Evolutionary conservation across 2,888 invertebrate species (phyloP), one percentile per base, ranked within the genome.

Genomic region (Meiosimyza decipiens): DNA sequence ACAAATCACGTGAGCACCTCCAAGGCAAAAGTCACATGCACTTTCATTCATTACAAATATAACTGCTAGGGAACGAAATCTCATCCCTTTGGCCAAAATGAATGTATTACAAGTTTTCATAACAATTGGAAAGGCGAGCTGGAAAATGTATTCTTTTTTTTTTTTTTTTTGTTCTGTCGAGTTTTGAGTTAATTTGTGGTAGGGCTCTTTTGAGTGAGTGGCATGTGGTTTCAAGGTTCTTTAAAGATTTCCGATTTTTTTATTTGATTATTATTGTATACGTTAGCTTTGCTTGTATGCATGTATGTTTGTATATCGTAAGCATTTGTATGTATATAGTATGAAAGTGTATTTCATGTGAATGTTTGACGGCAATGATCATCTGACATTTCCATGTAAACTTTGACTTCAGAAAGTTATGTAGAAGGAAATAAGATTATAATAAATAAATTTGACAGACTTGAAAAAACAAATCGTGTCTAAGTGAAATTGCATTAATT

Each of bases 41-140:
- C n/a, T 52, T 69, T 62, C 69, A 69, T 69, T 69, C 69, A 69
- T 69, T 69, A 52, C 66, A 15, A 50, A n/a, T n/a, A 13, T 11
- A 18, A 1, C 11, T 59, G 59, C 54, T 54, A 18, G n/a, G 1
- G n/a, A 64, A 50, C 51, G 13, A 22, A 49, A 49, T 40, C 40
- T 40, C 40, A 40, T 40, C 40, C 40, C 40, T 40, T 40, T 40
- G 40, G 40, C 40, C 40, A 40, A 5, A 13, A 1, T n/a, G 54
- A 54, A 54, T 13, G 12, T 40, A 40, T 40, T 40, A 40, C 40
- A 33, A 64, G 16, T 13, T 66, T 9, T 40, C 33, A 40, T 9
- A 40, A 40, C 40, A 40, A 40, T 33, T 62, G 40, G 40, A 62
- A 62, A n/a, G n/a, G 6, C 28, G 40, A 62, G 11, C 60, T 62